phyloP scores from a whole-genome alignment of 2,113 vertebrate species.

The Pedionomus torquatus region DNA sequence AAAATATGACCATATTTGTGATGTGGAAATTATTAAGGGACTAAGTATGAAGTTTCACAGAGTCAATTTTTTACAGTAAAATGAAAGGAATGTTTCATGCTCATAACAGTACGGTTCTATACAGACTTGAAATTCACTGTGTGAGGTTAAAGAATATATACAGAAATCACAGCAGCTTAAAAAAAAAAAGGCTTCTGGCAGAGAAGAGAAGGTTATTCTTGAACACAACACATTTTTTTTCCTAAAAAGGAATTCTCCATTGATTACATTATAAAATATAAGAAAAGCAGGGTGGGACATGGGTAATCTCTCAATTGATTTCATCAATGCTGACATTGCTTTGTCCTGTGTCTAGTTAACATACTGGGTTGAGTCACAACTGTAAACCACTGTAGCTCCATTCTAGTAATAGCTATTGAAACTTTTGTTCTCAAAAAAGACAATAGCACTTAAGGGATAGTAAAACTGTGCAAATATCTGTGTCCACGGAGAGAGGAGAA shows the following conservation, averaged over 20 bases:
- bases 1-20: neutral
- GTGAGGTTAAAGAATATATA: neutral
- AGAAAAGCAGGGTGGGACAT: fast-evolving
- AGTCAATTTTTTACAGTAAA: neutral
- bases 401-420: neutral
- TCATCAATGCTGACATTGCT: neutral
- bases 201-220: neutral
- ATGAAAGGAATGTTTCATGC: neutral
- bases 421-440: neutral
- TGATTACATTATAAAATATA: neutral
- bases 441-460: neutral
- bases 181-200: neutral
- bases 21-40: neutral
- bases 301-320: neutral
- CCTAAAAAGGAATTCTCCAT: neutral
- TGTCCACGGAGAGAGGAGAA: neutral
- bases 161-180: neutral
- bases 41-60: neutral
- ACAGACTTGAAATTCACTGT: neutral
- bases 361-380: neutral
- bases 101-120: neutral
- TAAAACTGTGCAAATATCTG: neutral
- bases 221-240: neutral
- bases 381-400: neutral
- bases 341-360: neutral